phyloP scores from a whole-genome alignment of 1,140 invertebrate genomes.

The Halictus rubicundus region DNA sequence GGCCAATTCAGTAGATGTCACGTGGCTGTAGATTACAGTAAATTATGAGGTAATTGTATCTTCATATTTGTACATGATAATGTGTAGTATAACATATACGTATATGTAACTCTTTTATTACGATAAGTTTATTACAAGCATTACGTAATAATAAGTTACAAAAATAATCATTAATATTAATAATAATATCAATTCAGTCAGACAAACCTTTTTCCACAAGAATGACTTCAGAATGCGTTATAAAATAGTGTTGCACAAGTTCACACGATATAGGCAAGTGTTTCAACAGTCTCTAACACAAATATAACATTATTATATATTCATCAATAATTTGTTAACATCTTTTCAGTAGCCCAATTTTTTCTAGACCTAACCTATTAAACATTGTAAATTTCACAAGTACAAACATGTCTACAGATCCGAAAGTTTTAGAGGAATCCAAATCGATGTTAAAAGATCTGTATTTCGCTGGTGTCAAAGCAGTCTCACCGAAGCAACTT shows the following conservation, averaged over 20 bases:
- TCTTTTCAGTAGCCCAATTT: slow-evolving; percentile 37
- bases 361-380: slow-evolving; percentile 47
- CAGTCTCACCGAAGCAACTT: slow-evolving; percentile 70
- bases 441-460: slow-evolving; percentile 65
- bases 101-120: too few species aligned
- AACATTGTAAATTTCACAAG: slow-evolving; percentile 30
- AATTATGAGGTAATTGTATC: too few species aligned
- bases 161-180: too few species aligned
- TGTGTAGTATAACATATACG: too few species aligned
- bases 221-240: slow-evolving; percentile 12
- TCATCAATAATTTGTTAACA: slow-evolving; percentile 6
- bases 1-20: too few species aligned
- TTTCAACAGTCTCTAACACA: slow-evolving; percentile 18
- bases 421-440: slow-evolving; percentile 26
- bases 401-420: slow-evolving; percentile 43
- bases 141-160: too few species aligned
- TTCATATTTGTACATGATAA: too few species aligned
- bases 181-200: too few species aligned
- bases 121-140: too few species aligned
- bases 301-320: neutral
- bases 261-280: slow-evolving; percentile 41
- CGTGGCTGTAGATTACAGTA: too few species aligned
- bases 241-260: slow-evolving; percentile 11
- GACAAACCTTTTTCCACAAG: too few species aligned
- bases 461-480: slow-evolving; percentile 64